These are phyloP conservation scores for Philotrypesis tridentata DNA, from an alignment of 1,140 invertebrate genomes.

Conservation along the genomic window DNA sequence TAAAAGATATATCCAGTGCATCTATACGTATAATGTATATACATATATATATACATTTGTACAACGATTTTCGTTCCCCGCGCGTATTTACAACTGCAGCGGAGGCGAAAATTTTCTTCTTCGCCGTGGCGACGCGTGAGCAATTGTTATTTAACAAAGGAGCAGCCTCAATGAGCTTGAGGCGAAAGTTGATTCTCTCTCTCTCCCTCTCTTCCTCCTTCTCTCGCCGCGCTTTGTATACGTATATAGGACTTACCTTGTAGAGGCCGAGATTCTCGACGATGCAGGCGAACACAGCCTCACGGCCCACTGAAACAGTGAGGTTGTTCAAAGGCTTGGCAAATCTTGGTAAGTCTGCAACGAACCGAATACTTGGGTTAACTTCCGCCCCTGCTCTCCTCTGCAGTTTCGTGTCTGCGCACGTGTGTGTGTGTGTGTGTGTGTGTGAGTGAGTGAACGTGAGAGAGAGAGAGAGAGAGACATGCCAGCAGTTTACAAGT, in stretches of 20 bases:
- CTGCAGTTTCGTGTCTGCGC: neutral
- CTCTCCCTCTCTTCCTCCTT: no score
- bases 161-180: no score
- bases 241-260: conserved; percentile 77
- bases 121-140: no score
- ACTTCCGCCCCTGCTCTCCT: neutral
- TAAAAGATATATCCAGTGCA: no score
- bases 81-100: neutral
- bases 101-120: neutral
- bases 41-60: no score
- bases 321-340: conserved; percentile 86
- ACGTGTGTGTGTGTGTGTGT: neutral
- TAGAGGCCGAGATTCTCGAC: conserved; percentile 85
- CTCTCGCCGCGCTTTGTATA: no score
- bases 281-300: conserved; percentile 85
- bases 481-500: neutral
- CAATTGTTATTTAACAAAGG: neutral
- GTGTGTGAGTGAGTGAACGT: no score
- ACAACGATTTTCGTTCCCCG: no score
- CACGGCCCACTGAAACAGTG: conserved; percentile 84
- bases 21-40: no score
- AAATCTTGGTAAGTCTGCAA: conserved; percentile 82
- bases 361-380: conserved; percentile 34
- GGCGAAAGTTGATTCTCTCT: conserved; percentile 14
- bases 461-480: no score